Evolutionary conservation across 2,113 vertebrate species (phyloP).

Genomic region (Chascanopsetta lugubris): DNA sequence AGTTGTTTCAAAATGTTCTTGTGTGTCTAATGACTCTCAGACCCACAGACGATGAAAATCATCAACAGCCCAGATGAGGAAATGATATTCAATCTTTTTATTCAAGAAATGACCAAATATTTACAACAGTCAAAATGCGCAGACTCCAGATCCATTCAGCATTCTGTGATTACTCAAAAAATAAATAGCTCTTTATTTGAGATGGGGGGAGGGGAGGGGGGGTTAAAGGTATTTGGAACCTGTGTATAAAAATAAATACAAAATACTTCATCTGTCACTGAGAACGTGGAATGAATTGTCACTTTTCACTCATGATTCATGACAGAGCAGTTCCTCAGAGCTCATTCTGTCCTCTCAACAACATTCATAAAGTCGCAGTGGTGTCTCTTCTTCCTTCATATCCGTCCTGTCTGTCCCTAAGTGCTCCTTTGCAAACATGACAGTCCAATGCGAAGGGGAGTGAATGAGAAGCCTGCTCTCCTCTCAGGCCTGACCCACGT

Average conservation of each 20-base stretch:
- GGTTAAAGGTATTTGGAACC: conserved; percentile 67
- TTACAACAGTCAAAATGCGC: conserved; percentile 96
- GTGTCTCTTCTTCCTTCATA: conserved; percentile 64
- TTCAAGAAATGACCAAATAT: conserved; percentile 96
- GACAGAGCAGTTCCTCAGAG: conserved; percentile 56
- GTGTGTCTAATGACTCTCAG: neutral
- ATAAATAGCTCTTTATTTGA: conserved; percentile 94
- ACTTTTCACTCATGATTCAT: conserved; percentile 50
- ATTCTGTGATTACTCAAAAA: conserved; percentile 93
- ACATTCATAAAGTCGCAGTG: conserved; percentile 92
- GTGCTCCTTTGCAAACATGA: conserved; percentile 83
- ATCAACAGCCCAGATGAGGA: conserved; percentile 35
- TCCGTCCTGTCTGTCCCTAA: conserved; percentile 79
- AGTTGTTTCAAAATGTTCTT: conserved; percentile 33
- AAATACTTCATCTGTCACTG: conserved; percentile 66
- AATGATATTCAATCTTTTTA: conserved; percentile 84
- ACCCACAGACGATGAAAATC: conserved; percentile 21
- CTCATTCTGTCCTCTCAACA: conserved; percentile 76
- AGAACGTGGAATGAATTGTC: conserved; percentile 66
- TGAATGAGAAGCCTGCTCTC: conserved; percentile 57
- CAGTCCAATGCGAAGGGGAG: conserved; percentile 61
- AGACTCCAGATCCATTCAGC: conserved; percentile 92
- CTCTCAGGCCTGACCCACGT: conserved; percentile 55
- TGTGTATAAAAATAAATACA: conserved; percentile 81
- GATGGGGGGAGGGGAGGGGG: no score